Evolutionary conservation across 1,140 invertebrate genomes (phyloP), one percentile per base, ranked within the genome.

Genomic region (Camponotus vicinus): DNA sequence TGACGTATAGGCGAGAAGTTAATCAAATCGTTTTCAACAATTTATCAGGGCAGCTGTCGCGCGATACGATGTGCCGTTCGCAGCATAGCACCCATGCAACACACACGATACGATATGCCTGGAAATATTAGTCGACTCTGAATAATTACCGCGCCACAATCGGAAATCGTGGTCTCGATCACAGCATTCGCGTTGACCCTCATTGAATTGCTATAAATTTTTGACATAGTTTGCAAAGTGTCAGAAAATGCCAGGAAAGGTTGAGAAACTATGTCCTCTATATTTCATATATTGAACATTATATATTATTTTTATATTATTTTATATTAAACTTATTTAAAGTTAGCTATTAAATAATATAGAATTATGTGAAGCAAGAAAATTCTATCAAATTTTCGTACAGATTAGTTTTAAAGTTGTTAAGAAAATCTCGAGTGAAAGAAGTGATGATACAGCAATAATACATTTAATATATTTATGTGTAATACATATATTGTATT

Each of bases 11-110:
- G 45, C 71, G 85, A 86, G 85, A 86, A 90, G 91, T 91, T 88
- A 88, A 92, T 92, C 88, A 88, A 91, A 90, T 87, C 84, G 88
- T 91, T 91, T 90, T 87, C 86, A 85, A 32, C 86, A 70, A 91
- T 91, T 90, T 90, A 88, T 91, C 85, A 86, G 61, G 21, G 27
- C n/a, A 45, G 13, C 61, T 27, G 64, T 71, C 66, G 57, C 40
- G 34, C 64, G 59, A 55, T 67, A 77, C 42, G 32, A 77, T 13
- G 45, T 63, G 27, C 80, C 55, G n/a, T 45, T 61, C 70, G 40
- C 63, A 32, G 66, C 15, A 15, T 52, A 52, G 3, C 75, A 32
- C 37, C 6, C 55, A n/a, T 27, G 59, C 75, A 59, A 64, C 63
- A 55, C 57, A 64, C 63, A 55, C 57, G 76, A 84, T 45, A 66